These are phyloP conservation scores for Macrosoma leucophasiata DNA, from an alignment of 2,888 invertebrate genomes.

Conservation along the genomic window DNA sequence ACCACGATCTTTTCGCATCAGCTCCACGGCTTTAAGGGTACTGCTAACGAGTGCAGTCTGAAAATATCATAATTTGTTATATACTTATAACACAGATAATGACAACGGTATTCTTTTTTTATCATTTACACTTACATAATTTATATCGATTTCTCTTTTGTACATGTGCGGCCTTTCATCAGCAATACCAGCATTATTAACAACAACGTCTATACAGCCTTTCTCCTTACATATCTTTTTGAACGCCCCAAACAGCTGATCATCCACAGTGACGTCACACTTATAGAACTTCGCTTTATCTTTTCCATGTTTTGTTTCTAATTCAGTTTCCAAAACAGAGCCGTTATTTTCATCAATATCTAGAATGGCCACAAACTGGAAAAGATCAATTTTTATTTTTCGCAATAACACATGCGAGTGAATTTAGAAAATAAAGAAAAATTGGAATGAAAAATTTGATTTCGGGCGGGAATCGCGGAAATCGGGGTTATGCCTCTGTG, in stretches of 20 bases:
- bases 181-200: conserved; percentile 42
- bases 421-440: no score
- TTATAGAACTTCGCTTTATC: conserved; percentile 34
- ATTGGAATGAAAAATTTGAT: no score
- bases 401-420: no score
- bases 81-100: no score
- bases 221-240: conserved; percentile 26
- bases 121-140: conserved; percentile 35
- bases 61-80: conserved; percentile 23
- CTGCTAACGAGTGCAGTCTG: conserved; percentile 28
- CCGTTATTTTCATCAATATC: conserved; percentile 38
- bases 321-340: conserved; percentile 28
- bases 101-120: no score
- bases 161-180: conserved; percentile 29
- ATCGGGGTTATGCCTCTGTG: no score
- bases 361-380: conserved; percentile 57
- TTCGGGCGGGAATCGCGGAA: no score
- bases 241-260: conserved; percentile 31
- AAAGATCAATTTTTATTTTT: no score
- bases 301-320: conserved; percentile 31
- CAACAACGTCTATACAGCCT: conserved; percentile 34
- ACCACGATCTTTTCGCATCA: conserved; percentile 32
- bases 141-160: conserved; percentile 37
- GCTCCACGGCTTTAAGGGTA: conserved; percentile 30
- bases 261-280: conserved; percentile 39